Conservation (phyloP, 2,797 vertebrate genomes). For the Acestrorhynchus altus region DNA sequence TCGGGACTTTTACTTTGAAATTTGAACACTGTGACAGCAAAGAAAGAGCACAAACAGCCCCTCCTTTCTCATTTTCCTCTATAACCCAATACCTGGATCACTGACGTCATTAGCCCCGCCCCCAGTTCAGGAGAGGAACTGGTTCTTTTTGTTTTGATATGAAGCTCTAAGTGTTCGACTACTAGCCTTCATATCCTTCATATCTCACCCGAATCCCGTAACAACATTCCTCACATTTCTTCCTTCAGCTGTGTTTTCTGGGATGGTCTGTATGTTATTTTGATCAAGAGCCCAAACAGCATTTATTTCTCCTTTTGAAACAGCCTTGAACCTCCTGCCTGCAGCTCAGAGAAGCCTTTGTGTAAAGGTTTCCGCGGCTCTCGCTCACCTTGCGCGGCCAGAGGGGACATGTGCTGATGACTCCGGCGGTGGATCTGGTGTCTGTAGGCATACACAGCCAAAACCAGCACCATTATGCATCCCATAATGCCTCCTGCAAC, state of each 20-base stretch:
- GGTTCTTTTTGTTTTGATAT: not conserved
- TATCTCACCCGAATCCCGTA: not conserved
- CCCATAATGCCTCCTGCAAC: slow-evolving; percentile 99
- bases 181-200: not conserved
- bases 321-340: slow-evolving; percentile 4
- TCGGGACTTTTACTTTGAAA: too few species aligned
- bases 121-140: too few species aligned
- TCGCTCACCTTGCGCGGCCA: slow-evolving; percentile 94
- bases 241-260: not conserved
- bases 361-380: not conserved
- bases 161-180: not conserved
- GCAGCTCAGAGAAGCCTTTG: not conserved
- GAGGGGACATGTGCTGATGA: slow-evolving; percentile 98
- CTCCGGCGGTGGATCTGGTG: slow-evolving; percentile 97
- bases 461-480: slow-evolving; percentile 96
- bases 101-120: too few species aligned
- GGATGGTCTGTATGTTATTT: not conserved
- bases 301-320: not conserved
- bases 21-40: too few species aligned
- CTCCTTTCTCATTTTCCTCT: too few species aligned
- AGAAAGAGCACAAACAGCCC: too few species aligned
- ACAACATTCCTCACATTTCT: not conserved
- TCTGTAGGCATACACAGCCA: slow-evolving; percentile 95
- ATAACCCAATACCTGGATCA: too few species aligned
- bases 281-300: not conserved